Base-by-base conservation (phyloP, 2,888 invertebrate genomes). In the Drosophila putrida region DNA sequence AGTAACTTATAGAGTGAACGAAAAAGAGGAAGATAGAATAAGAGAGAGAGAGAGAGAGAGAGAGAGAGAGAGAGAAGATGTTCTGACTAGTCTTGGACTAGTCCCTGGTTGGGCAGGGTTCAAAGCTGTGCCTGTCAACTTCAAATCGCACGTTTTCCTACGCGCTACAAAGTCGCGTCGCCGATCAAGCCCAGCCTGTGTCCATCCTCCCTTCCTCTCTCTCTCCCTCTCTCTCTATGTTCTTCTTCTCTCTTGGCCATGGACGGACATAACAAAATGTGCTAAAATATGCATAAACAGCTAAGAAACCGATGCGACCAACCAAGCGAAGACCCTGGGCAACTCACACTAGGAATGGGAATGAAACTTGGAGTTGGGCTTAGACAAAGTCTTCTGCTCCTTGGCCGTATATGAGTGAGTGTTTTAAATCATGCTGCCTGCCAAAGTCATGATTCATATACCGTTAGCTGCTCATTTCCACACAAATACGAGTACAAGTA, bases 391-490 rank as follows among this genome's bases (percentile, higher is more conserved):
- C 31, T 57, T 50, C 6, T 50, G 38, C 55, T 54, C 57, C 68
- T 51, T 51, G 68, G 57, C 71, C 68, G 67, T 84, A 77, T 87
- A 85, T 88, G 88, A 89, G 85, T 89, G 86, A 89, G 89, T 85
- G 90, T 85, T 89, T 84, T 83, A 90, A 90, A 91, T 90, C 91
- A 90, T 90, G 90, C 82, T 85, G 90, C 84, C 88, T 91, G 90
- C 88, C 91, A 90, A 88, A 90, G 91, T 91, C 91, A 91, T 92
- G 92, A 91, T 91, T 91, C 91, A 91, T 90, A 82, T 91, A 89
- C 92, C 91, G 92, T 91, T 92, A 91, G 84, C 80, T 91, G 87
- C 82, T 84, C 78, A 90, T 89, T 85, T 86, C 84, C 88, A 87
- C 85, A 86, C 89, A 88, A 82, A 87, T 74, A 67, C 62, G 51